phyloP scores from a whole-genome alignment of 2,797 vertebrate species.

The Hipposideros larvatus region DNA sequence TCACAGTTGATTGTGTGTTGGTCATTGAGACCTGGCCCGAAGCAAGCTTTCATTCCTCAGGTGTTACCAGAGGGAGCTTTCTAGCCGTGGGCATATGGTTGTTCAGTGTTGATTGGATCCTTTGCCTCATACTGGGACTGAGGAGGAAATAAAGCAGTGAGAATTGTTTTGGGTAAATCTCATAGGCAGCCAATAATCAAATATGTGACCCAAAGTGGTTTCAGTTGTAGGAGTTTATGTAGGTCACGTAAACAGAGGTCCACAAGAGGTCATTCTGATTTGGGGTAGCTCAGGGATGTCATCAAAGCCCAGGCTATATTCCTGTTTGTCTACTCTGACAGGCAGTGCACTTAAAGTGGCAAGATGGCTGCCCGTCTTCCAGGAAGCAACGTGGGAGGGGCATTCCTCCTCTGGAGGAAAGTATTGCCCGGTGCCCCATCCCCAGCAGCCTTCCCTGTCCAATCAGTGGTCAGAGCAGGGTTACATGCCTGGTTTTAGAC shows the following conservation, averaged over 20 bases:
- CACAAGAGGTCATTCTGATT: not conserved
- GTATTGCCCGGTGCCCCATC: not conserved
- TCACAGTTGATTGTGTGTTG: conserved; percentile 29
- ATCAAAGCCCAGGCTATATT: not conserved
- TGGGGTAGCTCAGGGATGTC: not conserved
- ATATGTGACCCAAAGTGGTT: not conserved
- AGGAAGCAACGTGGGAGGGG: rapidly evolving
- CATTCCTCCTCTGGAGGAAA: not conserved
- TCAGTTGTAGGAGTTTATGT: not conserved
- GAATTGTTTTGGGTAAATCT: not conserved
- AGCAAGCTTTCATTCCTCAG: not conserved
- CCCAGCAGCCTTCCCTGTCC: not conserved
- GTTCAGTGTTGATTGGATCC: not conserved
- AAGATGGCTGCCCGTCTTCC: not conserved
- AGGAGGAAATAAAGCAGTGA: conserved; percentile 10
- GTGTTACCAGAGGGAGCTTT: not conserved
- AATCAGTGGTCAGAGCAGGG: not conserved
- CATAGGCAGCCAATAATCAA: not conserved
- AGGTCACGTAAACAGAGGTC: not conserved
- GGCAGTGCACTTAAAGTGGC: not conserved
- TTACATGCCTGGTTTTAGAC: not conserved
- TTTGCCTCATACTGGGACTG: not conserved
- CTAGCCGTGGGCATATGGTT: not conserved
- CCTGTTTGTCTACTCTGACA: not conserved
- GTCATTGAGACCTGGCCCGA: not conserved